These are phyloP conservation scores for Acrocephalus scirpaceus DNA, from an alignment of 2,797 vertebrate genomes.

Conservation along the genomic window DNA sequence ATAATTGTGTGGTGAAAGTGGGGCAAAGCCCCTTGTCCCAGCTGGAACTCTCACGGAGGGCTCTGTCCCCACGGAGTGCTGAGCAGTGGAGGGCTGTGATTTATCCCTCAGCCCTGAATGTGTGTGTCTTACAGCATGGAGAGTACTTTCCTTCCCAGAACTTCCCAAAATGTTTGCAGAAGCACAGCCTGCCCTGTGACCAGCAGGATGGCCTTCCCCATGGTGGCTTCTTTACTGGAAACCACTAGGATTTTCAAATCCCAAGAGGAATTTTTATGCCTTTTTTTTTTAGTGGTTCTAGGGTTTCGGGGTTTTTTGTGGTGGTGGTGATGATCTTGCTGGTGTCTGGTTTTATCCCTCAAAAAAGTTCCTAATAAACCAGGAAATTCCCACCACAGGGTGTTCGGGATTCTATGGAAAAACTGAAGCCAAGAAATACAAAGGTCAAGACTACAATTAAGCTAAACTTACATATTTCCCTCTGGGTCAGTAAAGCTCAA, in stretches of 20 bases:
- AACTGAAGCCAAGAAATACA: neutral
- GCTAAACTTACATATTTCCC: neutral
- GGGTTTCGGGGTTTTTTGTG: neutral
- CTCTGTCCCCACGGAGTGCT: neutral
- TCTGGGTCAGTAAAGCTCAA: neutral
- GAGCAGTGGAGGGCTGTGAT: neutral
- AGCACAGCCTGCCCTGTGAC: neutral
- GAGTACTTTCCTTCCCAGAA: neutral
- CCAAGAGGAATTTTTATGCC: neutral
- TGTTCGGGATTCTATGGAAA: neutral
- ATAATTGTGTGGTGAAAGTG: rapidly evolving
- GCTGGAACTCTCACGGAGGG: neutral
- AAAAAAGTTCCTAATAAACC: neutral
- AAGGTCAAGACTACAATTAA: neutral
- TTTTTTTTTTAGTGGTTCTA: neutral
- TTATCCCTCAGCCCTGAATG: neutral
- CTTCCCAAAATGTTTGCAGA: neutral
- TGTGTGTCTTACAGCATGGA: rapidly evolving
- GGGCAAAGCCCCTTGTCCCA: neutral
- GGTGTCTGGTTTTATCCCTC: neutral
- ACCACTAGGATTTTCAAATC: neutral
- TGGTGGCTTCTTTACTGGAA: neutral
- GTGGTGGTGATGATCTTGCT: neutral
- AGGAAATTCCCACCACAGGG: neutral
- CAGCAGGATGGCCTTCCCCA: neutral